phyloP scores from a whole-genome alignment of 2,888 invertebrate species.

The Stenurella melanura region DNA sequence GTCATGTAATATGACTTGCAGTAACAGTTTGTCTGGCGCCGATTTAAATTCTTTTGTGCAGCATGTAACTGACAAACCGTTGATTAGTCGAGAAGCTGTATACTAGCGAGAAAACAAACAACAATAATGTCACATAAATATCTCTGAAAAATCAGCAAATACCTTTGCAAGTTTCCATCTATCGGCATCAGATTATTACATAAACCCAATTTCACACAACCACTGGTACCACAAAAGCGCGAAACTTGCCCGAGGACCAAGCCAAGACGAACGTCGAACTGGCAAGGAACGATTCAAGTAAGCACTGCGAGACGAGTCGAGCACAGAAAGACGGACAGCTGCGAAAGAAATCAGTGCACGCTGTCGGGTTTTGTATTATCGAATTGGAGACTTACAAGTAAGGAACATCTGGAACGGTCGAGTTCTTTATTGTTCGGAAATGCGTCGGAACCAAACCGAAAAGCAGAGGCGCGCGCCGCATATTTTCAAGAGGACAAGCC shows the following conservation, averaged over 20 bases:
- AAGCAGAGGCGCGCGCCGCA: constrained; percentile 36
- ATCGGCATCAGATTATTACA: background rate
- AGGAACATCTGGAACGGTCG: constrained; percentile 59
- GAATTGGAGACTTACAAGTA: constrained; percentile 45
- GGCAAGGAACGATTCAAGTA: constrained; percentile 24
- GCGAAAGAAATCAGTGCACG: constrained; percentile 60
- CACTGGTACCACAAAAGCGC: constrained; percentile 23
- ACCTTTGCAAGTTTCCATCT: background rate
- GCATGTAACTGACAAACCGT: too few species aligned
- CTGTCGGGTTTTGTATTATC: constrained; percentile 47
- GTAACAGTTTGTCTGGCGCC: too few species aligned
- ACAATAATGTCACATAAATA: background rate
- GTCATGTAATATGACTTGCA: too few species aligned
- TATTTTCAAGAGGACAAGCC: background rate
- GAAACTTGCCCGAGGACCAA: constrained; percentile 1
- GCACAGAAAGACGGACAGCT: constrained; percentile 42
- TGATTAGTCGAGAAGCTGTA: background rate
- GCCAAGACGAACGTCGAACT: constrained; percentile 14
- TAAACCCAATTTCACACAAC: constrained; percentile 9
- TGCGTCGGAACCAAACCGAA: constrained; percentile 50
- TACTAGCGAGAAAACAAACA: background rate
- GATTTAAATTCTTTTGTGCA: too few species aligned
- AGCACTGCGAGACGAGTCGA: constrained; percentile 14
- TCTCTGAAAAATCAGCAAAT: constrained; percentile 3
- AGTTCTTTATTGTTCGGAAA: constrained; percentile 56